phyloP scores from a whole-genome alignment of 2,797 vertebrate genomes.

The Nothura maculosa region DNA sequence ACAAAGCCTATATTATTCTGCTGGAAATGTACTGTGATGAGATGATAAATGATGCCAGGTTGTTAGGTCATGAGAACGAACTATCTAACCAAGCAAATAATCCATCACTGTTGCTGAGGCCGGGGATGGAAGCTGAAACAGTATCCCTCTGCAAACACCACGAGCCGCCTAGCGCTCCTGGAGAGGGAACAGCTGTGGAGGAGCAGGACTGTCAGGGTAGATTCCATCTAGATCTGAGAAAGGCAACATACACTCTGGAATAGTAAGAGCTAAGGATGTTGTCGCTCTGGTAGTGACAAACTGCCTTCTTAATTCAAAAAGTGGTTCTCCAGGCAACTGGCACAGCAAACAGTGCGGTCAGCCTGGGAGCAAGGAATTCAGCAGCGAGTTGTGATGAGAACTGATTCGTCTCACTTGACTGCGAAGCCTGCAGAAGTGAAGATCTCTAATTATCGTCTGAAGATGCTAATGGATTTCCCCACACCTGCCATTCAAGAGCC shows the following conservation, averaged over 20 bases:
- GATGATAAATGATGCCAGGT: conserved; percentile 17
- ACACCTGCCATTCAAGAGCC: not conserved
- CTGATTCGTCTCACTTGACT: not conserved
- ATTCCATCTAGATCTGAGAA: not conserved
- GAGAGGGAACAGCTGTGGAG: not conserved
- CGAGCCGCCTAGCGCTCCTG: not conserved
- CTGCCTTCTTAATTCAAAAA: not conserved
- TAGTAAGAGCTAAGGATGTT: not conserved
- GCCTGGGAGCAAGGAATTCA: not conserved
- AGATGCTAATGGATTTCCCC: not conserved
- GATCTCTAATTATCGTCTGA: not conserved
- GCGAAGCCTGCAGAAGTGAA: not conserved
- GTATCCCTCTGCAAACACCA: not conserved
- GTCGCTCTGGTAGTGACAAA: not conserved
- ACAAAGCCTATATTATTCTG: not conserved
- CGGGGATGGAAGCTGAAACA: not conserved
- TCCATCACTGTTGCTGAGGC: not conserved
- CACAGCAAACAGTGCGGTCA: not conserved
- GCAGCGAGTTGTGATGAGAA: not conserved
- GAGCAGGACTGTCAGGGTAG: not conserved
- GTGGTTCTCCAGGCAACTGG: not conserved
- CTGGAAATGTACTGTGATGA: not conserved
- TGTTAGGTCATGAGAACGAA: conserved; percentile 45
- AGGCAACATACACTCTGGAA: not conserved
- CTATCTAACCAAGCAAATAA: conserved; percentile 21